phyloP scores from a whole-genome alignment of 1,140 invertebrate species.

The Hypothenemus hampei region DNA sequence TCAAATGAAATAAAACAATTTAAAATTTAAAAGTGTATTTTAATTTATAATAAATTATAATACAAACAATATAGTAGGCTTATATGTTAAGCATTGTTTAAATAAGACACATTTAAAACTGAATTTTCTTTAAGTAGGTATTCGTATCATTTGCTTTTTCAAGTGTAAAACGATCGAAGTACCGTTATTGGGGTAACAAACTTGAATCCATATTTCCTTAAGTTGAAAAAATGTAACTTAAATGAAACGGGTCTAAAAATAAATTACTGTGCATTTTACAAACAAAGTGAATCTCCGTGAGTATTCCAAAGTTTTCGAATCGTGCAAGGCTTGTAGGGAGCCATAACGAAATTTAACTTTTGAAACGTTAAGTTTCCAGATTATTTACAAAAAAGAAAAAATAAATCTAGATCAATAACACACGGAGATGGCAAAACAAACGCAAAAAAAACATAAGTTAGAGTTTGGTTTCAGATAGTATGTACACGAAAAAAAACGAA shows the following conservation, averaged over 20 bases:
- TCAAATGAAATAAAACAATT: no score
- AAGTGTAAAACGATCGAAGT: not conserved
- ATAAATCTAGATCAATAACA: slow-evolving; percentile 23
- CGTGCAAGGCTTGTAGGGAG: slow-evolving; percentile 19
- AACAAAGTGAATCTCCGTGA: slow-evolving; percentile 15
- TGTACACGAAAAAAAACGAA: slow-evolving; percentile 24
- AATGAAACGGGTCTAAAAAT: slow-evolving; percentile 6
- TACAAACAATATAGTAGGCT: slow-evolving; percentile 36
- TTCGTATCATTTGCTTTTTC: slow-evolving; percentile 1
- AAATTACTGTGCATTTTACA: slow-evolving; percentile 30
- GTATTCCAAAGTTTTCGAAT: slow-evolving; percentile 14
- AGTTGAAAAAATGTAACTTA: not conserved
- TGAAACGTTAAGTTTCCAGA: slow-evolving; percentile 1
- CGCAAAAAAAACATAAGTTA: slow-evolving; percentile 22
- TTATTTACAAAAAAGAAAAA: not conserved
- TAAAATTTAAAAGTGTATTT: slow-evolving; percentile 35
- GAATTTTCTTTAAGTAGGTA: slow-evolving; percentile 24
- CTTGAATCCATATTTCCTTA: not conserved
- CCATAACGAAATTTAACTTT: slow-evolving; percentile 33
- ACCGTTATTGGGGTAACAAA: not conserved
- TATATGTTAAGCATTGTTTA: slow-evolving; percentile 35
- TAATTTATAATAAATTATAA: slow-evolving; percentile 38
- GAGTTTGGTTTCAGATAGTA: slow-evolving; percentile 12
- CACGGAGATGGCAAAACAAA: slow-evolving; percentile 16
- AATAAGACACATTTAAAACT: slow-evolving; percentile 36